Percentiles rank a stretch among this genome's conserved stretches.
phyloP scores from a whole-genome alignment of 1,140 invertebrate species.

The Brachionus asplanchnoidis region DNA sequence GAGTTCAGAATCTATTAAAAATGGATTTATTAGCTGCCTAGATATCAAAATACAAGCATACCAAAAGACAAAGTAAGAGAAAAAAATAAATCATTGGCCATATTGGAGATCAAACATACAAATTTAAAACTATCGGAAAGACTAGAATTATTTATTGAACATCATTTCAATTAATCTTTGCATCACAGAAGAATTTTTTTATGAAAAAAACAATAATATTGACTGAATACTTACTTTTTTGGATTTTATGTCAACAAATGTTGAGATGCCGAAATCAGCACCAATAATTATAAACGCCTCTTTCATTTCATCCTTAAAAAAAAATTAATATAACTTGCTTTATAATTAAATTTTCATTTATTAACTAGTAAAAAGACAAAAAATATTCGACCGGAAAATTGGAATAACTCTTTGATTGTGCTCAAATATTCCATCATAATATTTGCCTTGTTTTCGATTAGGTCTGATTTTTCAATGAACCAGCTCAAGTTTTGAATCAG shows the following conservation, averaged over 20 bases:
- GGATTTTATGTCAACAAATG: slow-evolving; percentile 14
- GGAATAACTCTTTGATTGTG: slow-evolving; percentile 16
- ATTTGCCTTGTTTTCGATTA: slow-evolving; percentile 22
- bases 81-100: too few species aligned
- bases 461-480: slow-evolving; percentile 32
- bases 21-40: too few species aligned
- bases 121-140: too few species aligned
- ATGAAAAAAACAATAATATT: too few species aligned
- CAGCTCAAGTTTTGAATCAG: slow-evolving; percentile 7
- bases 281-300: slow-evolving; percentile 41
- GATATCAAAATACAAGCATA: too few species aligned
- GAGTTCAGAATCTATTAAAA: too few species aligned
- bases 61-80: too few species aligned
- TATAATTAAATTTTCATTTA: background rate
- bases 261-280: background rate
- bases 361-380: slow-evolving; percentile 31
- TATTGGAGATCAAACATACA: too few species aligned
- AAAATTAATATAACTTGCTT: background rate
- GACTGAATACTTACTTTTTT: slow-evolving; percentile 13
- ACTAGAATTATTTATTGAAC: too few species aligned
- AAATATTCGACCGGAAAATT: slow-evolving; percentile 38
- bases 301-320: slow-evolving; percentile 30
- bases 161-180: too few species aligned
- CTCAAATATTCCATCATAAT: slow-evolving; percentile 24
- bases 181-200: too few species aligned